phyloP scores from a whole-genome alignment of 2,113 vertebrate species.

The Microtus oregoni region DNA sequence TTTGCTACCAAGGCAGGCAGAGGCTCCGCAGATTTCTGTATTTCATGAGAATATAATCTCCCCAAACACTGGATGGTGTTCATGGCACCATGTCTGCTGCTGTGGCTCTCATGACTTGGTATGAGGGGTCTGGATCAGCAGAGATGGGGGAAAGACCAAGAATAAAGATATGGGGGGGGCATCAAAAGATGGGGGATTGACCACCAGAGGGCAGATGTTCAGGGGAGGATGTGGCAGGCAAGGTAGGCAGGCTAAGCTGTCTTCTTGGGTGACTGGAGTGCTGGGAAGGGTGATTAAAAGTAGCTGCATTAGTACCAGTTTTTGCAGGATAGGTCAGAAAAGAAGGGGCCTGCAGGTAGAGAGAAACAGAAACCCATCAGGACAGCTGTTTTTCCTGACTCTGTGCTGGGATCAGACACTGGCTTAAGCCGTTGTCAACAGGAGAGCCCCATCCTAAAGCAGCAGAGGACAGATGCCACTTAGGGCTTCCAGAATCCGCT shows the following conservation, averaged over 20 bases:
- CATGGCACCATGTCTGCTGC: rapidly evolving
- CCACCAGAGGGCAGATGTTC: not conserved
- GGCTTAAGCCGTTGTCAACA: rapidly evolving
- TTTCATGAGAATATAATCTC: not conserved
- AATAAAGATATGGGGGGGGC: not conserved
- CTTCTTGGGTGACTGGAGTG: no score
- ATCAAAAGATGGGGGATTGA: not conserved
- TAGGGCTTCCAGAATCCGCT: not conserved
- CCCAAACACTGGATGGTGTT: not conserved
- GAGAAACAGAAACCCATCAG: rapidly evolving
- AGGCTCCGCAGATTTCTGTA: not conserved
- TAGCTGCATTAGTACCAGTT: rapidly evolving
- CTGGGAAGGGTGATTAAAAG: not conserved
- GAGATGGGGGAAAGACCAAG: not conserved
- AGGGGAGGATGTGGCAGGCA: no score
- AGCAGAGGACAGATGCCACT: rapidly evolving
- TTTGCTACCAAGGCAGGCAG: not conserved
- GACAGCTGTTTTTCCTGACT: not conserved
- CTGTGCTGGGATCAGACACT: not conserved
- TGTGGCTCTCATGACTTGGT: not conserved
- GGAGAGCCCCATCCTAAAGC: not conserved
- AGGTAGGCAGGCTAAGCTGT: not conserved
- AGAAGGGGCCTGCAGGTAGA: not conserved
- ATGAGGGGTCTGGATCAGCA: not conserved
- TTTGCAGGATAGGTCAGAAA: not conserved